Percentiles rank a stretch among this genome's conserved stretches.
phyloP scores from a whole-genome alignment of 2,888 invertebrate species.

The Mystacides longicornis region DNA sequence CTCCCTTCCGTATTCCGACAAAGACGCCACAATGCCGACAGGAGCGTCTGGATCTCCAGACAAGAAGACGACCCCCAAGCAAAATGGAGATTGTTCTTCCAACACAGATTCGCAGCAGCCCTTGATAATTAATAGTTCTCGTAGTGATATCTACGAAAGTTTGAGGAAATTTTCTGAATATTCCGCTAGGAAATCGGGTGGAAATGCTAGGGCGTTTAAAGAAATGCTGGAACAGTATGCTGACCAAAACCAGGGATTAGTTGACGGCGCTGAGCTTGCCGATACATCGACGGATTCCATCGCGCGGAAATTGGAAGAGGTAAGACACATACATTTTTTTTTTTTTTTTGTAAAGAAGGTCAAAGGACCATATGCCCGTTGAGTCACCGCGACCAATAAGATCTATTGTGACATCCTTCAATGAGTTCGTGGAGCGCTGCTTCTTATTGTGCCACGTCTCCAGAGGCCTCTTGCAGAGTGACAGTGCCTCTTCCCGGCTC shows the following conservation, averaged over 20 bases:
- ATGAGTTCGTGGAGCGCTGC: no score
- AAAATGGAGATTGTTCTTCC: background rate
- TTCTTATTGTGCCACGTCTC: no score
- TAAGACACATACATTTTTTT: no score
- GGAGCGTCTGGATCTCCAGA: background rate
- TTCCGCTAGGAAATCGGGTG: background rate
- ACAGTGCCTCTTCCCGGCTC: no score
- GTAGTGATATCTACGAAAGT: background rate
- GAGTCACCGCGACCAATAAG: no score
- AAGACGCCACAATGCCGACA: constrained; percentile 10
- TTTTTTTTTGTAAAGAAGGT: no score
- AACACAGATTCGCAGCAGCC: background rate
- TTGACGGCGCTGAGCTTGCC: constrained; percentile 31
- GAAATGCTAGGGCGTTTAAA: constrained; percentile 29
- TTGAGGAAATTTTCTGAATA: background rate
- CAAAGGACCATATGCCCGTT: no score
- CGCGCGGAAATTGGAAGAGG: constrained; percentile 25
- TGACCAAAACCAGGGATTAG: constrained; percentile 38
- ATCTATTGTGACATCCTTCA: no score
- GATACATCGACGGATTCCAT: constrained; percentile 19
- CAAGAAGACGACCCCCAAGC: background rate
- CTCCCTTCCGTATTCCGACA: constrained; percentile 36
- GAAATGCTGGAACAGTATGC: constrained; percentile 44
- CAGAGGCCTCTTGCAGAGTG: no score
- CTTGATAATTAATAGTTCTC: background rate